Evolutionary conservation across 2,113 vertebrate genomes (phyloP).

Genomic region (Cairina moschata): DNA sequence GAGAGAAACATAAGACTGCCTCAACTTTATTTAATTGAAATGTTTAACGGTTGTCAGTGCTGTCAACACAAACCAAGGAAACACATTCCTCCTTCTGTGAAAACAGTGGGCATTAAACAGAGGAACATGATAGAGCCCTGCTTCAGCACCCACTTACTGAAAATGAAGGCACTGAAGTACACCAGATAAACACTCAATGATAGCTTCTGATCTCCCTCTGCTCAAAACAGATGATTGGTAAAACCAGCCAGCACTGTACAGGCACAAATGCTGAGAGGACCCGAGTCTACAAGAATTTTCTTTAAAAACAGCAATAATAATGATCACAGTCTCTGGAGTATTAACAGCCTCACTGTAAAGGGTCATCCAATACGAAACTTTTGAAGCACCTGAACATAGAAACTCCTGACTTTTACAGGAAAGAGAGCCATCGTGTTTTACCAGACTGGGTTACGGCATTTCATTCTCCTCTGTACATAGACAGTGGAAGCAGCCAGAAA

Average conservation of each 20-base stretch:
- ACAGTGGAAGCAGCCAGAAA: neutral
- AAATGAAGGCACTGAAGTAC: neutral
- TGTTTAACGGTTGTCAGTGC: constrained; percentile 3
- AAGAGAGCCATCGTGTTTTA: neutral
- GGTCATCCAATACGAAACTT: neutral
- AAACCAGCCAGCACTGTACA: neutral
- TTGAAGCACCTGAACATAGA: neutral
- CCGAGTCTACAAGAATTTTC: neutral
- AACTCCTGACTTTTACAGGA: neutral
- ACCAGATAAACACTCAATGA: neutral
- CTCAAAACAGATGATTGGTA: neutral
- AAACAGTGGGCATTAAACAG: neutral
- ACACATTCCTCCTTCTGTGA: neutral
- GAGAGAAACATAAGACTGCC: constrained; percentile 2
- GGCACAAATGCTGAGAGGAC: neutral
- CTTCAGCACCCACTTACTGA: neutral
- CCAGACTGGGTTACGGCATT: neutral
- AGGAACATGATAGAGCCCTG: neutral
- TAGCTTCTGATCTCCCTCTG: neutral
- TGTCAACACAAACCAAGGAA: constrained; percentile 5
- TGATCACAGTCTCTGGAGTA: neutral
- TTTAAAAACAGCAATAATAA: neutral
- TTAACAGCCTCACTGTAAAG: neutral
- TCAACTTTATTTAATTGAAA: constrained; percentile 24
- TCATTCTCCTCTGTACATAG: neutral